phyloP scores from a whole-genome alignment of 1,140 invertebrate species.

The Charaxes varanes region DNA sequence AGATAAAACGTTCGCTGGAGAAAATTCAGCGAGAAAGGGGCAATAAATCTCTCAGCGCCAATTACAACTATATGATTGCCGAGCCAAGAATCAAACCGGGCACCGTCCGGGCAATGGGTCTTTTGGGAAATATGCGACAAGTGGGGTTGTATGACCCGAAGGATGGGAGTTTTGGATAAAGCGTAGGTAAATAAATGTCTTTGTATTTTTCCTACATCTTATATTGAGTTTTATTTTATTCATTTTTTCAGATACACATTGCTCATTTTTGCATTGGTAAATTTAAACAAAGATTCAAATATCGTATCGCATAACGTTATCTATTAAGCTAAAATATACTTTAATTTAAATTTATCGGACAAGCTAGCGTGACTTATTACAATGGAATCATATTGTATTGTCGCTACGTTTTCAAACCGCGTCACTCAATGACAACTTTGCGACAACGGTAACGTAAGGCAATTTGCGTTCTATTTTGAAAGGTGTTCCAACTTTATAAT shows the following conservation, averaged over 20 bases:
- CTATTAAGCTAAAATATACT: too few relatives aligned
- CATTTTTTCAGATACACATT: too few relatives aligned
- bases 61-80: slow-evolving; percentile 32
- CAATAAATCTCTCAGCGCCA: slow-evolving; percentile 32
- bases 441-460: slow-evolving; percentile 13
- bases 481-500: slow-evolving; percentile 25
- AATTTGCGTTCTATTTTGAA: slow-evolving; percentile 22
- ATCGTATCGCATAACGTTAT: too few relatives aligned
- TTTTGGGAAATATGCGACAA: slow-evolving; percentile 31
- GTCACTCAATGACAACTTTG: slow-evolving; percentile 21
- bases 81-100: slow-evolving; percentile 22
- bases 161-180: too few relatives aligned
- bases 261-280: too few relatives aligned
- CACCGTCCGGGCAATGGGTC: slow-evolving; percentile 22
- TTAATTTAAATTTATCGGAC: slow-evolving; percentile 2
- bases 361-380: slow-evolving; percentile 7
- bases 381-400: slow-evolving; percentile 16
- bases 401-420: slow-evolving; percentile 15
- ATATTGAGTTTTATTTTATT: slow-evolving; percentile 1
- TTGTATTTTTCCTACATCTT: neutral
- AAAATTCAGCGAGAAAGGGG: slow-evolving; percentile 24
- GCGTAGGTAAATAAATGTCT: too few relatives aligned
- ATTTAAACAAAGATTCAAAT: too few relatives aligned
- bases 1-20: slow-evolving; percentile 25
- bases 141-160: slow-evolving; percentile 18